Evolutionary conservation across 2,888 invertebrate genomes (phyloP), one percentile per base, ranked within the genome.

Genomic region (Peribatodes rhomboidaria): DNA sequence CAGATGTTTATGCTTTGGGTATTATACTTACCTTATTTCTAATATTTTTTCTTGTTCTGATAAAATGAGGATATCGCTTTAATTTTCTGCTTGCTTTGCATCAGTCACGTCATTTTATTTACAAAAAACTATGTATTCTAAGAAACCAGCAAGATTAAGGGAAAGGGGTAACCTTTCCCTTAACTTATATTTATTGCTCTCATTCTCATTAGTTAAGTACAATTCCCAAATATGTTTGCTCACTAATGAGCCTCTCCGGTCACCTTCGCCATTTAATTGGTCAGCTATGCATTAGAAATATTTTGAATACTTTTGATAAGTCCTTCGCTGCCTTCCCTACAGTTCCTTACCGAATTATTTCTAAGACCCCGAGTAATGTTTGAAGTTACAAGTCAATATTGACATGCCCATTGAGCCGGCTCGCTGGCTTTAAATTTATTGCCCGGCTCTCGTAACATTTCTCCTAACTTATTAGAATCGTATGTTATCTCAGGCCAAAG

Each of bases 401-500:
- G 55, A 44, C 55, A 55, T 8, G 13, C 10, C 33, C 20, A 55
- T 55, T 35, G 44, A 55, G n/a, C 6, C 16, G 22, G 39, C 39
- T 27, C 14, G 35, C 13, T 27, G 33, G 16, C 8, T 27, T 41
- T 27, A 16, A 54, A 44, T 55, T 55, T 46, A 44, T 55, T 31
- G 44, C 3, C 18, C 47, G 22, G 14, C 33, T 16, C 39, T 42
- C 35, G n/a, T 10, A 55, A 44, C 55, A 20, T 57, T 57, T 57
- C 49, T 41, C 49, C 22, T 58, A 27, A 47, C 31, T 18, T 55
- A 41, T 47, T 31, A 14, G n/a, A 27, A 53, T 42, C 35, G 33
- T 41, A 42, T 31, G 22, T 20, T 42, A 44, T 42, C 20, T 16
- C 13, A 37, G 37, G 49, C 22, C 31, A 63, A 47, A 57, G 57